A percentile compares a stretch with the other conserved stretches of the same genome.
Evolutionary conservation across 2,888 invertebrate genomes (phyloP).

Genomic region (Orthonevra nobilis): DNA sequence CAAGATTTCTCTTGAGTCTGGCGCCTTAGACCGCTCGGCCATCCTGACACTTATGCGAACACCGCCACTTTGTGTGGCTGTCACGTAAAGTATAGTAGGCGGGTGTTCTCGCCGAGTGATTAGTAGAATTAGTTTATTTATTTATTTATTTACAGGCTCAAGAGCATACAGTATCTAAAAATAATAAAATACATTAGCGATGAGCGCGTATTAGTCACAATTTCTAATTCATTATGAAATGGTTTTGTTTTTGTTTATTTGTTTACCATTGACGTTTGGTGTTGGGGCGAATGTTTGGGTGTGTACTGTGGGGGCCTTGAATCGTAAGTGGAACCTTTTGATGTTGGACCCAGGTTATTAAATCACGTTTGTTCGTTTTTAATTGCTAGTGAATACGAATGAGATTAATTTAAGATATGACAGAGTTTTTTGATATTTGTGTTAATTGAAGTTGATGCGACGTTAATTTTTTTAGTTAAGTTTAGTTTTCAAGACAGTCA

Average conservation of each 20-base stretch:
- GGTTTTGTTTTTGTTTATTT: constrained; percentile 17
- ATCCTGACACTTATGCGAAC: constrained; percentile 71
- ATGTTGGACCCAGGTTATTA: constrained; percentile 26
- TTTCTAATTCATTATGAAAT: constrained; percentile 45
- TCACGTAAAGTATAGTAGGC: not conserved
- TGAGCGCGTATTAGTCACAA: constrained; percentile 54
- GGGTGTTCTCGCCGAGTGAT: not conserved
- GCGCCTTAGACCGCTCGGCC: constrained; percentile 75
- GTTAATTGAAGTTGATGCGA: constrained; percentile 4
- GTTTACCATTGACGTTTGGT: no score
- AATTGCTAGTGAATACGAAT: constrained; percentile 15
- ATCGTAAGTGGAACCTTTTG: constrained; percentile 51
- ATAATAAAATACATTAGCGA: constrained; percentile 48
- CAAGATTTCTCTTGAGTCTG: constrained; percentile 75
- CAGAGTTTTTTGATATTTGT: constrained; percentile 11
- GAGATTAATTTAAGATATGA: constrained; percentile 10
- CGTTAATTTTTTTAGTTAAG: no score
- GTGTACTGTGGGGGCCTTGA: constrained; percentile 46
- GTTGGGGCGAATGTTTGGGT: constrained; percentile 6
- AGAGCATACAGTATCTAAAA: constrained; percentile 39
- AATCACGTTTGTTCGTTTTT: not conserved
- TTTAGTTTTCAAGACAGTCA: no score
- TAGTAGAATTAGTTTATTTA: not conserved
- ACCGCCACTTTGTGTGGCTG: not conserved
- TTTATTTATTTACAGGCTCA: not conserved